These are phyloP conservation scores for Aegithalos caudatus DNA, from an alignment of 2,113 vertebrate genomes.

Conservation along the genomic window DNA sequence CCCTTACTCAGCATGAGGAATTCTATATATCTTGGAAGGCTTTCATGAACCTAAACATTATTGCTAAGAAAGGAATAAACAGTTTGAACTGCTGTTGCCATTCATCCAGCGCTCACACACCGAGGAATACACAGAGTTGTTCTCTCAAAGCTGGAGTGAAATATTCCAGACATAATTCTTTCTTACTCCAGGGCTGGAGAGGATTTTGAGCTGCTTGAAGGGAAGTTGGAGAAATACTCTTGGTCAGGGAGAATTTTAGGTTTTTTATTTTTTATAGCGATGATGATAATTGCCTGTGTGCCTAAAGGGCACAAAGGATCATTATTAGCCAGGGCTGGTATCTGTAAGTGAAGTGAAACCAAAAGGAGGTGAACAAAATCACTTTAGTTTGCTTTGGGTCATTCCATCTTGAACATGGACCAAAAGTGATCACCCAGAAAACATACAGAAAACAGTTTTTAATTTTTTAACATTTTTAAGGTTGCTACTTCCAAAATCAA, in stretches of 20 bases:
- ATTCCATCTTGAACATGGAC: neutral
- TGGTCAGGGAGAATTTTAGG: neutral
- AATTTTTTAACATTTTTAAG: neutral
- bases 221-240: conserved; percentile 1
- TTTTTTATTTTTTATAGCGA: neutral
- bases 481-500: neutral
- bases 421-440: neutral
- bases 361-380: neutral
- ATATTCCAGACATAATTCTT: conserved; percentile 57
- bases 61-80: conserved; percentile 77
- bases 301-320: neutral
- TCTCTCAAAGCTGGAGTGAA: conserved; percentile 45
- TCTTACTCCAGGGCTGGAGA: neutral
- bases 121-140: conserved; percentile 49
- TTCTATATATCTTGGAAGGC: conserved; percentile 79
- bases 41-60: conserved; percentile 80
- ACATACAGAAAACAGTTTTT: fast-evolving
- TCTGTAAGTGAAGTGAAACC: neutral
- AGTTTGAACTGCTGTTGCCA: conserved; percentile 63
- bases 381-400: neutral
- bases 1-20: conserved; percentile 78
- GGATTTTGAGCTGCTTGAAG: conserved; percentile 20
- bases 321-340: neutral
- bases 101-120: conserved; percentile 46
- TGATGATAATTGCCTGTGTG: neutral